Conservation (phyloP, 2,113 vertebrate species). For the Saguinus midas region DNA sequence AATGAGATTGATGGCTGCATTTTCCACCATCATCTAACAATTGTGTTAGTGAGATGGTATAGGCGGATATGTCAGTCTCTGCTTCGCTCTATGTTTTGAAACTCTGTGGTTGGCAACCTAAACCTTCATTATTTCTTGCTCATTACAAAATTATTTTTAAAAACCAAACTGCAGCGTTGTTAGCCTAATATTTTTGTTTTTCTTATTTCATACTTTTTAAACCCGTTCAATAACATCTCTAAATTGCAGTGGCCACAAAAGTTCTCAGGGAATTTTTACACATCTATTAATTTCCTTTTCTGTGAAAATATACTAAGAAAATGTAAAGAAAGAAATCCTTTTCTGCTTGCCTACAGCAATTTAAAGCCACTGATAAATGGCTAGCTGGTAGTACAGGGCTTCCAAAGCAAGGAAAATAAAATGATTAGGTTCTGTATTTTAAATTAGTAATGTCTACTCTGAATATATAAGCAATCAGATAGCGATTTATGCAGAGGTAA, state of each 20-base stretch:
- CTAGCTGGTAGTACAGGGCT: constrained; percentile 74
- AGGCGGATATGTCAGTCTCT: not conserved
- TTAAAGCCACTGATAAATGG: constrained; percentile 80
- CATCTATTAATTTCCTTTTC: constrained; percentile 64
- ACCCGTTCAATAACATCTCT: constrained; percentile 38
- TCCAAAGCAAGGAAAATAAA: constrained; percentile 64
- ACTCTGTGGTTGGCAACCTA: not conserved
- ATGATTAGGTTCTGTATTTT: constrained; percentile 78
- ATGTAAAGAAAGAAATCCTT: constrained; percentile 67
- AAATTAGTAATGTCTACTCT: constrained; percentile 76
- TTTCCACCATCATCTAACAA: not conserved
- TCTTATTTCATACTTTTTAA: constrained; percentile 3
- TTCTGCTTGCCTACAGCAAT: constrained; percentile 73
- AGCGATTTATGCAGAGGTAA: constrained; percentile 67
- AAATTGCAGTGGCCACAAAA: constrained; percentile 33
- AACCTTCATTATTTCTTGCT: not conserved
- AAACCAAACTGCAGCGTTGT: not conserved
- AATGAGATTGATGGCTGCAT: not conserved
- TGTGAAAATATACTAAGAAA: constrained; percentile 76
- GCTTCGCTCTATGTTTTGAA: not conserved
- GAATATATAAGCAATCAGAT: constrained; percentile 78
- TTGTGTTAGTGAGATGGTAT: not conserved
- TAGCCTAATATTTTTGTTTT: not conserved
- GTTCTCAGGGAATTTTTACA: constrained; percentile 23
- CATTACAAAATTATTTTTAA: constrained; percentile 11